Evolutionary conservation across 1,140 invertebrate species (phyloP).

Genomic region (Cotesia glomerata): DNA sequence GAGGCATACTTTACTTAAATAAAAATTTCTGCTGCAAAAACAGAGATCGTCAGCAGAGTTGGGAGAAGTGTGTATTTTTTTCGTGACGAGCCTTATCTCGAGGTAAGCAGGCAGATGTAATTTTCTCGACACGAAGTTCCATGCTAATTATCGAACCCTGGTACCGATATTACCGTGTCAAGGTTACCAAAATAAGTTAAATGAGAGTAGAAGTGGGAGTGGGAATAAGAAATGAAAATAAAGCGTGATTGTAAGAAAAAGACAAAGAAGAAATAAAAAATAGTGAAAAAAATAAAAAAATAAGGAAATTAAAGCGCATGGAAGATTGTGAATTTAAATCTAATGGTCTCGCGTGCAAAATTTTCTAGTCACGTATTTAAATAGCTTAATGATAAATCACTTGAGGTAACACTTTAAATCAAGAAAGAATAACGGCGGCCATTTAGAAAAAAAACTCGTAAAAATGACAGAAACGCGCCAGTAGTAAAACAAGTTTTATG

Average conservation of each 20-base stretch:
- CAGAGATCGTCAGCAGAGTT: not conserved
- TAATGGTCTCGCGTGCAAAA: slow-evolving; percentile 30
- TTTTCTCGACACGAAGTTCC: slow-evolving; percentile 7
- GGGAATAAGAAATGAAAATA: not conserved
- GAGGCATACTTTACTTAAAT: not conserved
- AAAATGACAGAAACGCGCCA: not conserved
- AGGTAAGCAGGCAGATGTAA: slow-evolving; percentile 16
- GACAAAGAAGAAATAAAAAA: not conserved
- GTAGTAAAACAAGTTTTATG: too few relatives aligned
- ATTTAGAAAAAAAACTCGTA: not conserved
- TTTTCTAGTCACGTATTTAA: slow-evolving; percentile 15
- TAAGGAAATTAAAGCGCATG: not conserved
- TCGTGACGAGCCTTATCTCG: slow-evolving; percentile 1
- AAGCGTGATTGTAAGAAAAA: too few relatives aligned
- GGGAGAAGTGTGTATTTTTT: not conserved
- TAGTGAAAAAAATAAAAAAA: not conserved
- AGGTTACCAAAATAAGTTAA: slow-evolving; percentile 28
- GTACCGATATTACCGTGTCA: slow-evolving; percentile 35
- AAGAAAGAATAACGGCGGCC: not conserved
- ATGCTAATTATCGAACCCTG: slow-evolving; percentile 33
- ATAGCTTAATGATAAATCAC: slow-evolving; percentile 29
- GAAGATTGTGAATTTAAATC: slow-evolving; percentile 8
- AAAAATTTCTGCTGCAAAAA: not conserved
- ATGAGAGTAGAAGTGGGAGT: not conserved
- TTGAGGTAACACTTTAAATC: slow-evolving; percentile 6